phyloP scores from a whole-genome alignment of 2,888 invertebrate genomes.

The Mesorhabditis belari region DNA sequence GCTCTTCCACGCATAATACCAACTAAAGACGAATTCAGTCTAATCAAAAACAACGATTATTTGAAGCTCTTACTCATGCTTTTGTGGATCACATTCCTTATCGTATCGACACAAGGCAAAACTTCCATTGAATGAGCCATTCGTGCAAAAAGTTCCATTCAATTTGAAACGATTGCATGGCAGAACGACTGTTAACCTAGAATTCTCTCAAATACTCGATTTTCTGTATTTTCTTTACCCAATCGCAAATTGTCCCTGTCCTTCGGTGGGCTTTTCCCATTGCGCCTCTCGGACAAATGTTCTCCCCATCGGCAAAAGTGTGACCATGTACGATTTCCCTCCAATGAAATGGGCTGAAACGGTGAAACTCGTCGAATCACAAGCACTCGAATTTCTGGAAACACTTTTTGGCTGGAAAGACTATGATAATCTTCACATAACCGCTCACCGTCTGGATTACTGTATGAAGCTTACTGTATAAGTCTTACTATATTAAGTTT shows the following conservation, averaged over 20 bases:
- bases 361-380: slow-evolving; percentile 9
- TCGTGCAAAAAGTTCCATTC: background rate
- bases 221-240: no score
- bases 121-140: background rate
- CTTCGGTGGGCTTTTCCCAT: slow-evolving; percentile 16
- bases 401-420: no score
- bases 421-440: no score
- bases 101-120: background rate
- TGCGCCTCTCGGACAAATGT: slow-evolving; percentile 6
- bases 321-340: slow-evolving; percentile 8
- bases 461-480: no score
- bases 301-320: slow-evolving; percentile 12
- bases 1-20: background rate
- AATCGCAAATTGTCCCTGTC: slow-evolving; percentile 18
- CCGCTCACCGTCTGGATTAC: no score
- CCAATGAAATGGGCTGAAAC: slow-evolving; percentile 6
- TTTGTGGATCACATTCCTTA: background rate
- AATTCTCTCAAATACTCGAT: no score
- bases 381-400: slow-evolving; percentile 13
- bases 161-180: background rate
- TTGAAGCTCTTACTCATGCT: slow-evolving; percentile 1
- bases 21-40: background rate
- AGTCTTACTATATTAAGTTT: no score
- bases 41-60: background rate
- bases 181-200: no score